phyloP scores from a whole-genome alignment of 1,140 invertebrate species.

The Platyura marginata region DNA sequence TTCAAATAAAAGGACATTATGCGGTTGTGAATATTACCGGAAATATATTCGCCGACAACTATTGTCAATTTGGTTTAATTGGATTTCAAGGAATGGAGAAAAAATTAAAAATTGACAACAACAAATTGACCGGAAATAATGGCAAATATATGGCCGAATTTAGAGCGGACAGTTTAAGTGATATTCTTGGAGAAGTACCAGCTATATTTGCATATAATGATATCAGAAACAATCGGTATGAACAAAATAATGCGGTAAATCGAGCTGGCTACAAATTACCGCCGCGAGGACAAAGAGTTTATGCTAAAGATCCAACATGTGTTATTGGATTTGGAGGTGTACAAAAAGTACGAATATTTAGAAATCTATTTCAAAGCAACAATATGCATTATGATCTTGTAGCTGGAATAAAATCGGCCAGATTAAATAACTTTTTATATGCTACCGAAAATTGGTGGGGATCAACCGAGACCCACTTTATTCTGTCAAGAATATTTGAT shows the following conservation, averaged over 20 bases:
- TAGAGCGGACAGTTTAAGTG: constrained; percentile 77
- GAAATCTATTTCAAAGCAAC: constrained; percentile 85
- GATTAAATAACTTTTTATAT: constrained; percentile 72
- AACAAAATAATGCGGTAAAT: constrained; percentile 10
- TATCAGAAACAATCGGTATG: constrained; percentile 50
- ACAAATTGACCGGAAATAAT: constrained; percentile 63
- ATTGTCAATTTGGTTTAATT: constrained; percentile 64
- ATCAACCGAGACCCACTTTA: constrained; percentile 42
- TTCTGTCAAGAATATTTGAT: constrained; percentile 84
- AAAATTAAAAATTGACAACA: constrained; percentile 60
- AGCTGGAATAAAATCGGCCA: constrained; percentile 76
- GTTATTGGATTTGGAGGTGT: constrained; percentile 85
- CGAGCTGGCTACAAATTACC: constrained; percentile 4
- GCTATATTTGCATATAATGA: constrained; percentile 66
- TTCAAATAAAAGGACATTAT: constrained; percentile 83
- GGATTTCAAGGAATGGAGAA: constrained; percentile 94
- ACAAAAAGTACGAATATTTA: constrained; percentile 78
- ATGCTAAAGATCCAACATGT: constrained; percentile 45
- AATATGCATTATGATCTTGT: constrained; percentile 78
- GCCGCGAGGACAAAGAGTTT: constrained; percentile 24
- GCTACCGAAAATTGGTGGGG: constrained; percentile 97
- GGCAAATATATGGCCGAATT: constrained; percentile 81
- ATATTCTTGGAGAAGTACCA: constrained; percentile 67
- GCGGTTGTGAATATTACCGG: constrained; percentile 63
- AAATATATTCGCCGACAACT: constrained; percentile 74